Percentiles rank a stretch among this genome's conserved stretches.
phyloP scores from a whole-genome alignment of 2,797 vertebrate species.

The Halcyon chelicuti region DNA sequence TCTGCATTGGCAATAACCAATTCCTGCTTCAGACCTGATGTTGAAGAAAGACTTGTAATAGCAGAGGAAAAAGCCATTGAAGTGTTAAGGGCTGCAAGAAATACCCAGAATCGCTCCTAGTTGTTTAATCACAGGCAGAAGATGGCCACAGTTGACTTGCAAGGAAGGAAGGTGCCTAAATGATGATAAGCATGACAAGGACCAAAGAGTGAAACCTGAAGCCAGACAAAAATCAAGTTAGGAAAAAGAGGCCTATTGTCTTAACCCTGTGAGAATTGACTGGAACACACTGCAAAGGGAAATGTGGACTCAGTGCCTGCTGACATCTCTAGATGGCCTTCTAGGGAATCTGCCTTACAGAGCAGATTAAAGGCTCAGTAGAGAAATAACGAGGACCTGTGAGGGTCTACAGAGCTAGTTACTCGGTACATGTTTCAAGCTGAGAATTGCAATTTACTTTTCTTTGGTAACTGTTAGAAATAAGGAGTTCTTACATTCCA shows the following conservation, averaged over 20 bases:
- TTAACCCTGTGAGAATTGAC: not conserved
- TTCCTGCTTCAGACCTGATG: not conserved
- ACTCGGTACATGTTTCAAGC: not conserved
- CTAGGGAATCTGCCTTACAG: not conserved
- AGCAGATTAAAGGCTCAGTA: not conserved
- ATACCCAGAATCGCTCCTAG: not conserved
- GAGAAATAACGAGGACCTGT: not conserved
- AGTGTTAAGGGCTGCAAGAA: not conserved
- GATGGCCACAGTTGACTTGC: not conserved
- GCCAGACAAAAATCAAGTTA: not conserved
- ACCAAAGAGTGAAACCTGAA: not conserved
- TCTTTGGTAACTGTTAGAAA: not conserved
- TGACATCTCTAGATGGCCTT: not conserved
- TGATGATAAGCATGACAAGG: not conserved
- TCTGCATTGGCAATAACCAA: not conserved
- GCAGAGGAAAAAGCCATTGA: not conserved
- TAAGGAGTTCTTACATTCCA: not conserved
- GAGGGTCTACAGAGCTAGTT: not conserved
- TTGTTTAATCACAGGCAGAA: not conserved
- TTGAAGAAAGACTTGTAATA: not conserved
- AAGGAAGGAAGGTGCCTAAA: not conserved
- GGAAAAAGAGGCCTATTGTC: not conserved
- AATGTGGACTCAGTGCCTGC: not conserved
- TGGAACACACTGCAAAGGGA: not conserved
- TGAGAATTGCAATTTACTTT: not conserved